Evolutionary conservation across 2,888 invertebrate species (phyloP).

Genomic region (Rambutsinella grinnellia): DNA sequence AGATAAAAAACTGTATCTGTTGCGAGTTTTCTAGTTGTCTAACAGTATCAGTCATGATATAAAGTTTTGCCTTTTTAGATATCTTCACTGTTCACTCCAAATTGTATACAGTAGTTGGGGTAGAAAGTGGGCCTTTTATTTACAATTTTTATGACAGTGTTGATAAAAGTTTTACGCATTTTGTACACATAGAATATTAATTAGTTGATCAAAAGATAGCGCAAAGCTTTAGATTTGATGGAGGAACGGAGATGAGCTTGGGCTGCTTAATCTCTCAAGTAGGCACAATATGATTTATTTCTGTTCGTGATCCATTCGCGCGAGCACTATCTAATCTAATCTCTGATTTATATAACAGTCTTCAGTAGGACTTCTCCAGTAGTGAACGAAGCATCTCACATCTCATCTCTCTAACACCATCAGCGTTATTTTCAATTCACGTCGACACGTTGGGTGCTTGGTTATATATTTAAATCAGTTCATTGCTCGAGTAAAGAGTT

Average conservation of each 20-base stretch:
- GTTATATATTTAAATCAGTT: no score
- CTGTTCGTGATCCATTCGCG: not conserved
- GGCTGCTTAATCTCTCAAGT: not conserved
- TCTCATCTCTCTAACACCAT: no score
- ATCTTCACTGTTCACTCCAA: no score
- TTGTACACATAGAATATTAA: not conserved
- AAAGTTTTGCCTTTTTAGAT: no score
- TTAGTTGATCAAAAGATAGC: not conserved
- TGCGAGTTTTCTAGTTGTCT: no score
- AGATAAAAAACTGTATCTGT: no score
- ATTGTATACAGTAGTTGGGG: no score
- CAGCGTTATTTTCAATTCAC: no score
- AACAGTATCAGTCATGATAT: no score
- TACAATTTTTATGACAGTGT: not conserved
- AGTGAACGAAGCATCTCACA: not conserved
- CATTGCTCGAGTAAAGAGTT: no score
- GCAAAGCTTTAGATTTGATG: no score
- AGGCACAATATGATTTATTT: not conserved
- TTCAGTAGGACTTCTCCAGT: not conserved
- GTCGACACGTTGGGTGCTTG: no score
- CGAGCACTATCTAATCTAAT: not conserved
- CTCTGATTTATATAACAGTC: not conserved
- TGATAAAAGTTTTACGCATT: not conserved
- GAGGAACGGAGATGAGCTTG: not conserved
- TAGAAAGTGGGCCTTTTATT: not conserved